Percentiles rank a stretch among this genome's conserved stretches.
Conservation (phyloP, 2,797 vertebrate genomes). For the Helostoma temminkii region DNA sequence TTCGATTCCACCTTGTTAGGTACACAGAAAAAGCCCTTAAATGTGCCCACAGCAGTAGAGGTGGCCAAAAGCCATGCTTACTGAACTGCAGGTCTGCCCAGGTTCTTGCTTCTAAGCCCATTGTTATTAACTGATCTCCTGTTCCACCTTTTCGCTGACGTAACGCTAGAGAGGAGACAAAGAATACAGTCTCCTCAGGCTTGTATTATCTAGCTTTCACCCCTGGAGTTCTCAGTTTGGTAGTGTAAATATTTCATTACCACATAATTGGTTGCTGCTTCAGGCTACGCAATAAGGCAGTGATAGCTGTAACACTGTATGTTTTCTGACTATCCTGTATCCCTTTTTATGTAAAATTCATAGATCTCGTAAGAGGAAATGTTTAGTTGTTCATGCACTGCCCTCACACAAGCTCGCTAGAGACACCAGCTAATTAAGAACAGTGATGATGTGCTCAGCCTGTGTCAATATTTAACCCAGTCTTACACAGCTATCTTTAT, state of each 20-base stretch:
- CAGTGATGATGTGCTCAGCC: slow-evolving; percentile 70
- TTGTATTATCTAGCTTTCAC: slow-evolving; percentile 84
- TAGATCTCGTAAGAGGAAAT: slow-evolving; percentile 74
- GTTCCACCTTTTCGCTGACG: slow-evolving; percentile 62
- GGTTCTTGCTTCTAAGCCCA: slow-evolving; percentile 38
- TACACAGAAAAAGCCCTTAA: slow-evolving; percentile 31
- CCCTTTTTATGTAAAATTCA: slow-evolving; percentile 83
- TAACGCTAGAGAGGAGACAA: slow-evolving; percentile 62
- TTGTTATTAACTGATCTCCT: slow-evolving; percentile 60
- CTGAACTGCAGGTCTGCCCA: slow-evolving; percentile 44
- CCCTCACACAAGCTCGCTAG: slow-evolving; percentile 64
- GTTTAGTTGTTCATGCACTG: slow-evolving; percentile 73
- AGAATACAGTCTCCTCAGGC: slow-evolving; percentile 75
- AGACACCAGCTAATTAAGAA: slow-evolving; percentile 78
- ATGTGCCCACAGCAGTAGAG: slow-evolving; percentile 18
- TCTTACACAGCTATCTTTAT: slow-evolving; percentile 81
- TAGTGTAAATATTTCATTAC: slow-evolving; percentile 89
- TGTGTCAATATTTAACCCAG: slow-evolving; percentile 86
- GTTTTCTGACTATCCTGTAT: slow-evolving; percentile 73
- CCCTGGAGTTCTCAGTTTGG: slow-evolving; percentile 85
- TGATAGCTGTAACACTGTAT: slow-evolving; percentile 74
- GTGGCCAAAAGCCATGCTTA: slow-evolving; percentile 35
- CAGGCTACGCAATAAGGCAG: slow-evolving; percentile 84
- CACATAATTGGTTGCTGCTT: slow-evolving; percentile 88
- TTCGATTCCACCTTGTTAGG: slow-evolving; percentile 2